phyloP scores from a whole-genome alignment of 1,140 invertebrate species.

The Myzus persicae region DNA sequence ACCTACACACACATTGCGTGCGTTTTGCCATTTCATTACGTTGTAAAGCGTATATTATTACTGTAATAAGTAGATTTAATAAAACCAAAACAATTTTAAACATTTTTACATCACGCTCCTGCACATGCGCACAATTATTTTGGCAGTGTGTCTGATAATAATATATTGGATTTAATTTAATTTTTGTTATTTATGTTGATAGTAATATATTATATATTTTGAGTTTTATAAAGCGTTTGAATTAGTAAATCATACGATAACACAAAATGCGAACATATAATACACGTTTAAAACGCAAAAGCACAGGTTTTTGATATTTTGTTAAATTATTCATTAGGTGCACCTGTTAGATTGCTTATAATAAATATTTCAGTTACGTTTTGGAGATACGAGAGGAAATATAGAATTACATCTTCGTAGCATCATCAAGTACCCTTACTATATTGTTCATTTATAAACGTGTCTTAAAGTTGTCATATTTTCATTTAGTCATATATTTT shows the following conservation, averaged over 20 bases:
- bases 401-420: neutral
- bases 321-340: neutral
- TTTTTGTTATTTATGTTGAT: neutral
- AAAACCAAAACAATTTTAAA: neutral
- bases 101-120: neutral
- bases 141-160: neutral
- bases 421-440: neutral
- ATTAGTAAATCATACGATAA: neutral
- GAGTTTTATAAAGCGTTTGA: neutral
- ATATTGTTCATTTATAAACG: constrained; percentile 10
- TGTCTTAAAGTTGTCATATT: neutral
- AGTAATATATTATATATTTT: neutral
- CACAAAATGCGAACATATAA: neutral
- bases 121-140: neutral
- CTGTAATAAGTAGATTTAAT: neutral
- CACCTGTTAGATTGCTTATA: neutral
- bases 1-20: too few species aligned
- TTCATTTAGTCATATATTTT: neutral
- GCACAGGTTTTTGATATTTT: neutral
- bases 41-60: neutral
- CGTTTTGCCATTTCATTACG: neutral
- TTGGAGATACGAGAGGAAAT: neutral
- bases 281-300: neutral
- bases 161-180: neutral
- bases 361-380: neutral